These are phyloP conservation scores for Tauraco erythrolophus DNA, from an alignment of 2,113 vertebrate species.

Conservation along the genomic window DNA sequence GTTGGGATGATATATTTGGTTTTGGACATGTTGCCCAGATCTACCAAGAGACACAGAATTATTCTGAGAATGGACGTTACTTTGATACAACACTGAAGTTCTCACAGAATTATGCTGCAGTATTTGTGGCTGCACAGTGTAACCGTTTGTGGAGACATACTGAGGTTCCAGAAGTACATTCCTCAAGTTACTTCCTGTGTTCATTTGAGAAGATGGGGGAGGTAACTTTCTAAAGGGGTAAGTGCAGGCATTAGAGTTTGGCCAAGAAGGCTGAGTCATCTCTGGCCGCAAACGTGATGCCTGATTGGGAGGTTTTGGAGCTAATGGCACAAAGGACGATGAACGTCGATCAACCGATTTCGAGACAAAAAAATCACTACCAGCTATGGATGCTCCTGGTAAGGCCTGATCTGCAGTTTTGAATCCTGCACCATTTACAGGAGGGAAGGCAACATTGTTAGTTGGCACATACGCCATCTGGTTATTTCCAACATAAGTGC, in stretches of 20 bases:
- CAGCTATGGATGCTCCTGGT: conserved; percentile 16
- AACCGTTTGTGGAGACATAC: background rate
- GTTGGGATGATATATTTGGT: background rate
- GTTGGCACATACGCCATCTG: background rate
- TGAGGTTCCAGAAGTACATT: background rate
- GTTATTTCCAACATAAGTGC: conserved; percentile 41
- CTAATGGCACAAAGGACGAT: background rate
- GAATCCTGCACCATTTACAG: conserved; percentile 26
- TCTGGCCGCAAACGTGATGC: background rate
- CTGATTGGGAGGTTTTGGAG: background rate
- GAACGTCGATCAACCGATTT: conserved; percentile 4
- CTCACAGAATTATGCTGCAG: conserved; percentile 8
- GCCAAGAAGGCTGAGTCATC: conserved; percentile 29
- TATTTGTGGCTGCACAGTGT: background rate
- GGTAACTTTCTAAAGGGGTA: background rate
- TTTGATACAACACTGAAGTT: background rate
- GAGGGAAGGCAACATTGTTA: background rate
- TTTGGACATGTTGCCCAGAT: conserved; percentile 12
- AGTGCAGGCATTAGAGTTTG: background rate
- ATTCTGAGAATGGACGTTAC: background rate
- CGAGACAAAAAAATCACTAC: conserved; percentile 8
- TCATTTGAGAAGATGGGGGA: background rate
- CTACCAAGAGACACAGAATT: background rate
- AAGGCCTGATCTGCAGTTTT: background rate
- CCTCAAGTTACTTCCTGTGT: background rate